Base-by-base conservation (phyloP, 2,888 invertebrate genomes). In the Caenorhabditis wallacei region DNA sequence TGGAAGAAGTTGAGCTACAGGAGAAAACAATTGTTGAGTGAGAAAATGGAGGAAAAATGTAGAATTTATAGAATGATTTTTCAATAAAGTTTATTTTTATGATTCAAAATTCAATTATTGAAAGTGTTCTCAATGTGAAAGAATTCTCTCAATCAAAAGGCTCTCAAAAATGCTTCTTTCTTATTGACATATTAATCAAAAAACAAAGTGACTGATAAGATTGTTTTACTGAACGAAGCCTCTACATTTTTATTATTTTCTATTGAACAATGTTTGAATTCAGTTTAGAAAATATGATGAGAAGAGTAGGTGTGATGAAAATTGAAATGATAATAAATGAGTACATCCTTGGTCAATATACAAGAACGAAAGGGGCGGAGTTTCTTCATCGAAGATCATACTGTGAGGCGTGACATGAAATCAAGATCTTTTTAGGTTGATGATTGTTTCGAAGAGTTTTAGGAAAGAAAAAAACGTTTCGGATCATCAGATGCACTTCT, bases 361-460 rank as follows among this genome's bases (percentile, higher is more conserved):
- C 20, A 63, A 37, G 40, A 59, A 40, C 43, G 16, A 59, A 48
- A 35, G 48, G 20, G 64, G 64, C 64, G 64, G 64, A 16, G 10
- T 48, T 1, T 2, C 13, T 35, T 48, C 48, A 18, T 46, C 64
- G 48, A 64, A 64, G 64, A 64, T 48, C 48, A 64, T 43, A 46
- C 43, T 18, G n/a, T n/a, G 13, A 64, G 64, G 64, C 64, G 64
- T 64, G 64, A 64, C 51, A 26, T 18, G 30, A 35, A 48, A 48
- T 64, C 63, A 26, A 48, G 48, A 64, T 64, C 51, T 30, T 35
- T 64, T 18, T n/a, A 30, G 20, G 48, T 46, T 64, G 24, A 30
- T 5, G n/a, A 24, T 64, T 59, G 35, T 35, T 35, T 64, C 26
- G n/a, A 30, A 46, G n/a, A 46, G 26, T 63, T 30, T 8, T 8